Evolutionary conservation across 2,797 vertebrate genomes (phyloP), one percentile per base, ranked within the genome.

Genomic region (Pagetopsis macropterus): DNA sequence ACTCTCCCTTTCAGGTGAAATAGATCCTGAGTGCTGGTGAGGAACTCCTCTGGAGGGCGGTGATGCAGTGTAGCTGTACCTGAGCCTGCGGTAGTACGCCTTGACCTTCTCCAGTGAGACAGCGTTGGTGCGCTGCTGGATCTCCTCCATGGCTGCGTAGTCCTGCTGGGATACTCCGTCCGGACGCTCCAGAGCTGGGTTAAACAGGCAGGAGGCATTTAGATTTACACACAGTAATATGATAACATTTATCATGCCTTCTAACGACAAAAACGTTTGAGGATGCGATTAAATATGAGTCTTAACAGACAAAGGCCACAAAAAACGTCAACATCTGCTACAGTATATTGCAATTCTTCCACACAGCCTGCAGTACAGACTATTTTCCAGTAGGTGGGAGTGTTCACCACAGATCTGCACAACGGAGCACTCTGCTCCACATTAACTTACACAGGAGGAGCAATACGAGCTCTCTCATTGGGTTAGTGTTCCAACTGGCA

Each of bases 31-130:
- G 70, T 51, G 66, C 21, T 52, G 16, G 73, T 69, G 57, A 65
- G 63, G 67, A 37, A 40, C 72, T 31, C 60, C 31, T 23, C 43
- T 33, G 65, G 71, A 43, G 68, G 55, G 60, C 41, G 43, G 37
- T 65, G 76, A 45, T 65, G 79, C 65, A 65, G 76, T 41, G 71
- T 16, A 45, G 78, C 64, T 5, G 0, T 89, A 99, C 98, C 98
- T 97, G 95, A 99, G 97, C 91, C 92, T 97, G 70, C 97, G 96
- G 91, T 99, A 99, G 89, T 99, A 99, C 77, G 95, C 95, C 86
- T 98, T 98, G 79, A 97, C 97, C 91, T 97, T 99, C 92, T 97
- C 98, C n/a, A 99, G 94, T n/a, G 98, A 98, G 72, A 95, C 70
- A 0, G 93, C 87, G 4, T 99, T 99, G 84, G 95, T 97, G 82